A percentile compares a stretch with the other conserved stretches of the same genome.
phyloP scores from a whole-genome alignment of 2,888 invertebrate species.

The Hypena proboscidalis region DNA sequence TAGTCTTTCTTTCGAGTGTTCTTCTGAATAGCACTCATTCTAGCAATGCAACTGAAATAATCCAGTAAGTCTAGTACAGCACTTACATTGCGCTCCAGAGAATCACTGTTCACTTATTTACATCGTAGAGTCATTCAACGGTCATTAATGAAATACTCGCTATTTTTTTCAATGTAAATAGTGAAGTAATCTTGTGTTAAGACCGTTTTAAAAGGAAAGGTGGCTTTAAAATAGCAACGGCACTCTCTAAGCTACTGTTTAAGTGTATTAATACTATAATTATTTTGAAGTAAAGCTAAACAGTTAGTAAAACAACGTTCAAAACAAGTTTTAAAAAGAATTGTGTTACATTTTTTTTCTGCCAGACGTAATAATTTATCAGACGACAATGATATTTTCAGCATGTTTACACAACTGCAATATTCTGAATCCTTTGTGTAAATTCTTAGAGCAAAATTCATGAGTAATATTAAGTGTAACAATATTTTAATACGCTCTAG shows the following conservation, averaged over 20 bases:
- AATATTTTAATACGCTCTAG: constrained; percentile 18
- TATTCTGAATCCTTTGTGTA: no score
- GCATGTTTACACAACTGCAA: no score
- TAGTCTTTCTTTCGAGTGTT: constrained; percentile 22
- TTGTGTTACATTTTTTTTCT: no score
- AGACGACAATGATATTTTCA: no score
- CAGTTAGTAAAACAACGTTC: no score
- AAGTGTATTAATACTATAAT: no score
- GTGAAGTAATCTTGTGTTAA: not conserved
- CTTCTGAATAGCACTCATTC: constrained; percentile 28
- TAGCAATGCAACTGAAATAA: constrained; percentile 34
- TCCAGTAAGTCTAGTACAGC: constrained; percentile 1
- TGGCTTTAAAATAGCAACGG: no score
- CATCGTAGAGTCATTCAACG: constrained; percentile 14
- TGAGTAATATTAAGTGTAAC: not conserved
- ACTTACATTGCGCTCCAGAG: constrained; percentile 21
- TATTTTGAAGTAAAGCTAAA: no score
- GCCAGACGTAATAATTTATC: no score
- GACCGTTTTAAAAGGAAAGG: no score
- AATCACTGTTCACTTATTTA: constrained; percentile 26
- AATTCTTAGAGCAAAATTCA: not conserved
- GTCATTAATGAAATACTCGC: not conserved
- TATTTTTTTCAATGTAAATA: not conserved
- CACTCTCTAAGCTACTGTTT: no score
- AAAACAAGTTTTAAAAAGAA: no score